Percentiles rank a stretch among this genome's conserved stretches.
These are phyloP conservation scores for Drosophila tsacasi DNA, from an alignment of 1,140 invertebrate genomes.

Conservation along the genomic window DNA sequence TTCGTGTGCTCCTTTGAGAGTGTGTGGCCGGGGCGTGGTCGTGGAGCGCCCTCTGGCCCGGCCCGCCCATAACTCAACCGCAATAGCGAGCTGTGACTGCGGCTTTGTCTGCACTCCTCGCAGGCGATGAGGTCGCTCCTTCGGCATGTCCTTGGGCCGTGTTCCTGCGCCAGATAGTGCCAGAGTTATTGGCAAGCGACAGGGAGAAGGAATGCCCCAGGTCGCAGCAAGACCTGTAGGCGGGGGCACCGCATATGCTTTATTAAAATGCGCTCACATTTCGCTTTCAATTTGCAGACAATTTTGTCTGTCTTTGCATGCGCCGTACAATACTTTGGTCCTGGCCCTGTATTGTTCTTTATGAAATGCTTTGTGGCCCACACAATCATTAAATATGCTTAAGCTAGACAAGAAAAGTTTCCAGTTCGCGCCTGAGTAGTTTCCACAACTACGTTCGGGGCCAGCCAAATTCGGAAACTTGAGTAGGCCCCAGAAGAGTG, in stretches of 20 bases:
- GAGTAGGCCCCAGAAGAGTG: constrained; percentile 12
- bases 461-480: constrained; percentile 15
- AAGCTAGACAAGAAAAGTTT: constrained; percentile 41
- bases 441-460: constrained; percentile 22
- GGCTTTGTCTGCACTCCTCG: constrained; percentile 77
- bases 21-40: constrained; percentile 54
- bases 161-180: constrained; percentile 65
- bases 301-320: constrained; percentile 44
- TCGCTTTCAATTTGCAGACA: constrained; percentile 80
- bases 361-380: constrained; percentile 35
- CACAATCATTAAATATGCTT: constrained; percentile 64
- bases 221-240: background rate
- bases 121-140: constrained; percentile 35
- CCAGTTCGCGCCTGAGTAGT: constrained; percentile 32
- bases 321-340: constrained; percentile 11
- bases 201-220: constrained; percentile 33
- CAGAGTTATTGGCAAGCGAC: constrained; percentile 73
- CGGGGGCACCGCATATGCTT: constrained; percentile 71
- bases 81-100: constrained; percentile 65
- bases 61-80: constrained; percentile 65
- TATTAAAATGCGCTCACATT: constrained; percentile 77
- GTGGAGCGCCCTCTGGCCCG: constrained; percentile 10
- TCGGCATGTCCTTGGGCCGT: constrained; percentile 4
- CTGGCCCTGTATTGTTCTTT: constrained; percentile 43
- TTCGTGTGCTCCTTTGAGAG: constrained; percentile 51